Base-by-base conservation (phyloP, 1,140 invertebrate genomes). In the Calephelis virginiensis region DNA sequence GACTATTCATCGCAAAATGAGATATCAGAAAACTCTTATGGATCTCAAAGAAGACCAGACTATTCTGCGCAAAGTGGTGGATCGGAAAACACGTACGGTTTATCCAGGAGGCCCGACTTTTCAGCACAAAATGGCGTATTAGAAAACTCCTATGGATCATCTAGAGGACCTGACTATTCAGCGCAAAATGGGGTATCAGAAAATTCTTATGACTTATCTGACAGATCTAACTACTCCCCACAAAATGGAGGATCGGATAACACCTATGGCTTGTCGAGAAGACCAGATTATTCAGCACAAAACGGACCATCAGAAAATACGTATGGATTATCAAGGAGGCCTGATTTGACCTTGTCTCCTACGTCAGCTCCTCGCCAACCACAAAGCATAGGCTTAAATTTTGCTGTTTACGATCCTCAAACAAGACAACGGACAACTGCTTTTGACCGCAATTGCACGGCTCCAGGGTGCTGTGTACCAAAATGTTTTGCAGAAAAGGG, bases 401-500 rank as follows among this genome's bases (percentile, higher is more conserved):
- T 84, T 68, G 93, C 92, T 47, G 89, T 94, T 9, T 91, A 93
- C 47, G 91, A 93, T 63, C 92, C 92, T 12, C 82, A 91, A 0
- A 93, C 93, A 6, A 87, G 92, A 61, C 93, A 93, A 13, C 89
- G 93, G 8, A 93, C 92, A 6, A 81, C 84, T 14, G 81, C 82
- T 28, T 80, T 92, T 66, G 75, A 89, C 8, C 91, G 89, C 68
- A 94, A 95, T 75, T 96, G 94, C 73, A 94, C 93, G 0, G 94
- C 94, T 0, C 91, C 90, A 5, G 95, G 94, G 70, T 94, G 94
- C 72, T 95, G 94, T 77, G 92, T 93, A 38, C 97, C 97, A 45
- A 97, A 97, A 92, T 99, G 98, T 92, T 95, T 97, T 70, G 97
- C 97, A 4, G 97, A 99, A 91, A 99, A 98, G 91, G 98, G 98